These are phyloP conservation scores for Cremastinae sp. DNA, from an alignment of 2,888 invertebrate species.

Conservation along the genomic window DNA sequence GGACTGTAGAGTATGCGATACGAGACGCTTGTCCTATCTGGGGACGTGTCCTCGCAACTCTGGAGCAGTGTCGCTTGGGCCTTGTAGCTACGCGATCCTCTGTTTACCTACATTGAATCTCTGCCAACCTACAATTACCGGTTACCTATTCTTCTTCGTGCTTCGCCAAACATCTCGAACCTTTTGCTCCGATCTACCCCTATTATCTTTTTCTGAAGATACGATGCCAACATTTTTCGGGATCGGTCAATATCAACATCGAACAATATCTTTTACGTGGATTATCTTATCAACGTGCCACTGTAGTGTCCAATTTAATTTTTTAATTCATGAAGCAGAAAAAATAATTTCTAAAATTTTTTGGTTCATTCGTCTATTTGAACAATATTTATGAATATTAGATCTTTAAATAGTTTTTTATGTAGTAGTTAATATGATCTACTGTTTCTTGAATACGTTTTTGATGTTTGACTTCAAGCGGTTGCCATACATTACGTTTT, in stretches of 20 bases:
- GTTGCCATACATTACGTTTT: too few species aligned
- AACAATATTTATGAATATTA: too few species aligned
- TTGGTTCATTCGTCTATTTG: too few species aligned
- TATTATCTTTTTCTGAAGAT: slow-evolving; percentile 50
- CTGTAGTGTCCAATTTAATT: too few species aligned
- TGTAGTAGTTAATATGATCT: too few species aligned
- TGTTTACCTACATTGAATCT: slow-evolving; percentile 80
- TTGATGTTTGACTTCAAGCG: too few species aligned
- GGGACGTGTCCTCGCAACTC: slow-evolving; percentile 64
- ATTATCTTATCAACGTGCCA: too few species aligned
- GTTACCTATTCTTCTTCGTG: slow-evolving; percentile 75
- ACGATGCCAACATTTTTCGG: slow-evolving; percentile 48
- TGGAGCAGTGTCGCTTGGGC: slow-evolving; percentile 71
- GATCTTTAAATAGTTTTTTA: too few species aligned
- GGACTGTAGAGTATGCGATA: slow-evolving; percentile 23
- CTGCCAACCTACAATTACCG: slow-evolving; percentile 80
- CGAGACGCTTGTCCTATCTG: slow-evolving; percentile 30
- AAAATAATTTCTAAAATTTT: too few species aligned
- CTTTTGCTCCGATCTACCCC: slow-evolving; percentile 38
- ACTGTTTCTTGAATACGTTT: too few species aligned
- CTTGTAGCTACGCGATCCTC: slow-evolving; percentile 72
- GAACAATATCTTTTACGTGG: too few species aligned
- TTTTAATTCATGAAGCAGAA: too few species aligned
- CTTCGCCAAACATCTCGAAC: slow-evolving; percentile 57
- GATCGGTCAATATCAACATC: slow-evolving; percentile 34